phyloP scores from a whole-genome alignment of 2,797 vertebrate species.

The Bufotes viridis region DNA sequence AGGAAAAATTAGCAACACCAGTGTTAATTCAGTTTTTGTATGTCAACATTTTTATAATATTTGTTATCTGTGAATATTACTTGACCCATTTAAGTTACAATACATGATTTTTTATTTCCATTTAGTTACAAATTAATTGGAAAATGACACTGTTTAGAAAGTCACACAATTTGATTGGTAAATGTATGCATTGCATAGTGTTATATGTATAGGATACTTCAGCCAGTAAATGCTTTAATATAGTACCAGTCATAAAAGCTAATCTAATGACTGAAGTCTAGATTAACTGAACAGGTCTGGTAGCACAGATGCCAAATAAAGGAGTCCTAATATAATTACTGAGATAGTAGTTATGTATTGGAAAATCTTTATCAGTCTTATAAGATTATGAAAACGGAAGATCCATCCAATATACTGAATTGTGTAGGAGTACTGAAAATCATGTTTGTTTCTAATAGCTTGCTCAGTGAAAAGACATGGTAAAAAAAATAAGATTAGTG shows the following conservation, averaged over 20 bases:
- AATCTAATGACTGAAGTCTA: conserved; percentile 18
- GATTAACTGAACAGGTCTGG: background rate
- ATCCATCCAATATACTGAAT: background rate
- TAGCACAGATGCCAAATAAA: conserved; percentile 15
- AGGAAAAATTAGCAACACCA: background rate
- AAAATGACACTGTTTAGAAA: conserved; percentile 3
- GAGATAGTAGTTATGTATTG: conserved; percentile 24
- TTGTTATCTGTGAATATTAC: conserved; percentile 13
- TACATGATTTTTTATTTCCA: conserved; percentile 47
- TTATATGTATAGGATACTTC: background rate
- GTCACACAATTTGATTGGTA: background rate
- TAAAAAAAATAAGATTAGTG: background rate
- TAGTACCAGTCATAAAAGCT: conserved; percentile 10
- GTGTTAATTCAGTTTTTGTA: conserved; percentile 14
- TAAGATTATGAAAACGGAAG: conserved; percentile 17
- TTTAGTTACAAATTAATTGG: conserved; percentile 25
- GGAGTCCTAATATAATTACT: conserved; percentile 33
- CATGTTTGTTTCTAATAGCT: background rate
- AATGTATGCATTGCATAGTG: background rate
- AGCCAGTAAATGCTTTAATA: conserved; percentile 20
- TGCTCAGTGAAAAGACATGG: background rate
- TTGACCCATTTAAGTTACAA: conserved; percentile 20
- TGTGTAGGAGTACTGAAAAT: conserved; percentile 17
- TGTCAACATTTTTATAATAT: conserved; percentile 26
- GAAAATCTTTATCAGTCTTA: conserved; percentile 18